Conservation (phyloP, 2,113 vertebrate species). For the Sturnus vulgaris region DNA sequence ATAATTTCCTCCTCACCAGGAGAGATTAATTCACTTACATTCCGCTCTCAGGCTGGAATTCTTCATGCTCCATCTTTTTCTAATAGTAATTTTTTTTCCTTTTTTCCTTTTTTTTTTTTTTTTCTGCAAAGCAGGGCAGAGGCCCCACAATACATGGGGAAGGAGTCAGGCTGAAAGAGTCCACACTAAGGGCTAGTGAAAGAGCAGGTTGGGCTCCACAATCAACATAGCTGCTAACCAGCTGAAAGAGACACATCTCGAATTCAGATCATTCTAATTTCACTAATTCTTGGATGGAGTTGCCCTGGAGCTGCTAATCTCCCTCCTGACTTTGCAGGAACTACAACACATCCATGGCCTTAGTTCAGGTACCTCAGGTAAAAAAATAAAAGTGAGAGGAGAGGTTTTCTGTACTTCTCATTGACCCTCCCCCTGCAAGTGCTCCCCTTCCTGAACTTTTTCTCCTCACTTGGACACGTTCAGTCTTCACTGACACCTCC, state of each 20-base stretch:
- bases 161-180: neutral
- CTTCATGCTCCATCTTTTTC: conserved; percentile 20
- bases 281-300: neutral
- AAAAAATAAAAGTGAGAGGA: neutral
- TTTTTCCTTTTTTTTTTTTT: neutral
- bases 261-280: neutral
- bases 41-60: conserved; percentile 31
- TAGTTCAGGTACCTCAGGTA: neutral
- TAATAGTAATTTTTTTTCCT: neutral
- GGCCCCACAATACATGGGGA: neutral
- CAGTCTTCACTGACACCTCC: neutral
- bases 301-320: neutral
- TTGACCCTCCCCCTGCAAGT: neutral
- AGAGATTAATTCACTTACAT: conserved; percentile 52
- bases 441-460: neutral
- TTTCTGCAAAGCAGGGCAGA: neutral
- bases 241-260: neutral
- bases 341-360: neutral
- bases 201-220: neutral
- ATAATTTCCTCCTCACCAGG: conserved; percentile 51
- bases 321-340: neutral
- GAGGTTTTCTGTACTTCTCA: neutral
- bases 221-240: neutral
- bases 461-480: neutral
- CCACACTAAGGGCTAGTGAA: neutral